phyloP scores from a whole-genome alignment of 2,797 vertebrate species.

The Phataginus tetradactyla region DNA sequence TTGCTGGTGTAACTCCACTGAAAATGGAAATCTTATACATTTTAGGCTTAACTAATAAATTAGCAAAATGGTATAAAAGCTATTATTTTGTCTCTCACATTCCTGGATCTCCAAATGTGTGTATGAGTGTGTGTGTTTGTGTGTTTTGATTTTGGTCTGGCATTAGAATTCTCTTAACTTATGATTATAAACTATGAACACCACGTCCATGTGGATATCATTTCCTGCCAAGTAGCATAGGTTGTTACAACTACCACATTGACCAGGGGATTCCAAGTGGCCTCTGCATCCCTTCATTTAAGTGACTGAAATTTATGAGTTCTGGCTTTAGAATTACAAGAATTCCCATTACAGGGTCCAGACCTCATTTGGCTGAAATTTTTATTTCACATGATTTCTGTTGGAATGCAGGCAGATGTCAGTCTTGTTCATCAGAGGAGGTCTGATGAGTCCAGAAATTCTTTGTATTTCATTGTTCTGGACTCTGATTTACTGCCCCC shows the following conservation, averaged over 20 bases:
- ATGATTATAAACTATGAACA: background rate
- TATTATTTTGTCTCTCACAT: background rate
- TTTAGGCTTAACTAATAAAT: background rate
- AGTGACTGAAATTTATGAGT: slow-evolving; percentile 21
- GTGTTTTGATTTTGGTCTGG: background rate
- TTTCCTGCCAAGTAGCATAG: slow-evolving; percentile 52
- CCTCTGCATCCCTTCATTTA: slow-evolving; percentile 29
- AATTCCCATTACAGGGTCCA: background rate
- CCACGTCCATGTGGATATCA: background rate
- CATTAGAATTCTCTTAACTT: slow-evolving; percentile 18
- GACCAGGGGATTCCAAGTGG: background rate
- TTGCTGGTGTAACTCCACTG: background rate
- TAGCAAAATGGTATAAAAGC: background rate
- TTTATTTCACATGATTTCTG: slow-evolving; percentile 46
- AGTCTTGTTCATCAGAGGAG: slow-evolving; percentile 42
- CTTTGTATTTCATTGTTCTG: slow-evolving; percentile 48
- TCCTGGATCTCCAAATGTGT: background rate
- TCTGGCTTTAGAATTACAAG: slow-evolving; percentile 57
- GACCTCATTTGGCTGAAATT: slow-evolving; percentile 17
- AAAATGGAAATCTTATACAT: slow-evolving; percentile 33
- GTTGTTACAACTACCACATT: background rate
- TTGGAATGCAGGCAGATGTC: slow-evolving; percentile 23
- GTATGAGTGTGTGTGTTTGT: background rate
- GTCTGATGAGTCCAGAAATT: slow-evolving; percentile 28
- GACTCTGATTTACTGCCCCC: background rate